A percentile compares a stretch with the other conserved stretches of the same genome.
phyloP scores from a whole-genome alignment of 1,140 invertebrate genomes.

The Drosophila bocqueti region DNA sequence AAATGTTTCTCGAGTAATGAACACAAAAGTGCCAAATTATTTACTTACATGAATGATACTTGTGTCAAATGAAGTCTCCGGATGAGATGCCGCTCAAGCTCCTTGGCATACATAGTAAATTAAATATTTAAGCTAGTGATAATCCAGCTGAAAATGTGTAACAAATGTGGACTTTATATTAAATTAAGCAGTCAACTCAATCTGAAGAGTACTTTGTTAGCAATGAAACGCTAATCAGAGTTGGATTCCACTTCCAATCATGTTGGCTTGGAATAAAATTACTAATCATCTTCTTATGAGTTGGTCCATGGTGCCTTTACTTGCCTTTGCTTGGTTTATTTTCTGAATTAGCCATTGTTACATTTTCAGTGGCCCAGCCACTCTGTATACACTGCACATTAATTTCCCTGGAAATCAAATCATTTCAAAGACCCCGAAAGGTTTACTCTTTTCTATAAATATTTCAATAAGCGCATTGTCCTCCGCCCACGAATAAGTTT shows the following conservation, averaged over 20 bases:
- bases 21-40: slow-evolving; percentile 63
- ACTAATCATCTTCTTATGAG: not conserved
- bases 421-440: slow-evolving; percentile 7
- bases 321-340: not conserved
- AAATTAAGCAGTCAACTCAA: not conserved
- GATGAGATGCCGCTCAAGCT: not conserved
- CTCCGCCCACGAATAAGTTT: slow-evolving; percentile 13
- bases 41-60: slow-evolving; percentile 50
- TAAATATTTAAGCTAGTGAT: slow-evolving; percentile 2
- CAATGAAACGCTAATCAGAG: not conserved
- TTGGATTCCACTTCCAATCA: not conserved
- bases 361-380: not conserved
- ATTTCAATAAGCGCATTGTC: slow-evolving; percentile 67
- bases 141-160: not conserved
- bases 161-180: too few relatives aligned
- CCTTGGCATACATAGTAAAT: not conserved
- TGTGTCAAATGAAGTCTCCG: slow-evolving; percentile 25
- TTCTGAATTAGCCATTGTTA: not conserved
- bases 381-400: slow-evolving; percentile 41
- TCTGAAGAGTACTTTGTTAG: not conserved
- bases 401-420: slow-evolving; percentile 49
- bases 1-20: slow-evolving; percentile 57
- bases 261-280: not conserved
- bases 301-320: not conserved
- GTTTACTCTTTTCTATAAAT: slow-evolving; percentile 58